Percentiles rank a stretch among this genome's conserved stretches.
These are phyloP conservation scores for Aulostomus chinensis DNA, from an alignment of 2,797 vertebrate genomes.

Conservation along the genomic window DNA sequence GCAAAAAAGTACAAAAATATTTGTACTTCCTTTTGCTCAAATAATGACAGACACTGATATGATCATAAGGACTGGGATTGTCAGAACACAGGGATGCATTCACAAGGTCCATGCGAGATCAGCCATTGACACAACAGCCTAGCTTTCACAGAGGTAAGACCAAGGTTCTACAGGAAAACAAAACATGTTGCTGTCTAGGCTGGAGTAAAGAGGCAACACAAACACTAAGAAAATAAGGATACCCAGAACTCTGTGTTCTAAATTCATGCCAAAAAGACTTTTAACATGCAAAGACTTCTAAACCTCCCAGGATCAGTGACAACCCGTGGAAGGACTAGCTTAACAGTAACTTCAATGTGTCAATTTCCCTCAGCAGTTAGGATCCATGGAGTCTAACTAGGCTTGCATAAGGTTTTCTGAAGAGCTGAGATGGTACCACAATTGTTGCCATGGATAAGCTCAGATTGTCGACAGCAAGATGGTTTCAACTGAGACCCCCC, in stretches of 20 bases:
- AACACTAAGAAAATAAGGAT: slow-evolving; percentile 75
- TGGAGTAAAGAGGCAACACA: slow-evolving; percentile 70
- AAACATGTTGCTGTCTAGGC: slow-evolving; percentile 67
- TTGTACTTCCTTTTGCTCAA: slow-evolving; percentile 75
- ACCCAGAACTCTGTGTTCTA: slow-evolving; percentile 75
- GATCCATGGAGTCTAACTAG: slow-evolving; percentile 44
- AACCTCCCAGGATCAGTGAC: slow-evolving; percentile 51
- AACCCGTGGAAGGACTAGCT: slow-evolving; percentile 61
- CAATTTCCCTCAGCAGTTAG: slow-evolving; percentile 56
- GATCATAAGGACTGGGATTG: slow-evolving; percentile 66
- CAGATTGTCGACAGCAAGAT: slow-evolving; percentile 72
- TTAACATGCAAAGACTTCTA: slow-evolving; percentile 78
- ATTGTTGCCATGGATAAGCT: slow-evolving; percentile 66
- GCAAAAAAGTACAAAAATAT: slow-evolving; percentile 73
- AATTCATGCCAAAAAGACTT: slow-evolving; percentile 79
- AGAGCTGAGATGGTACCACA: slow-evolving; percentile 77
- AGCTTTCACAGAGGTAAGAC: slow-evolving; percentile 76
- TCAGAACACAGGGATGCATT: slow-evolving; percentile 74
- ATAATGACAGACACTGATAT: slow-evolving; percentile 76
- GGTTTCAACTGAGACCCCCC: slow-evolving; percentile 64
- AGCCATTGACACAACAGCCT: slow-evolving; percentile 76
- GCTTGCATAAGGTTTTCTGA: slow-evolving; percentile 47
- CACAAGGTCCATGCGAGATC: slow-evolving; percentile 77
- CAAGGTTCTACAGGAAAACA: slow-evolving; percentile 71
- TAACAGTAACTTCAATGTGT: slow-evolving; percentile 60